phyloP scores from a whole-genome alignment of 1,140 invertebrate species.

The Epicauta chinensis region DNA sequence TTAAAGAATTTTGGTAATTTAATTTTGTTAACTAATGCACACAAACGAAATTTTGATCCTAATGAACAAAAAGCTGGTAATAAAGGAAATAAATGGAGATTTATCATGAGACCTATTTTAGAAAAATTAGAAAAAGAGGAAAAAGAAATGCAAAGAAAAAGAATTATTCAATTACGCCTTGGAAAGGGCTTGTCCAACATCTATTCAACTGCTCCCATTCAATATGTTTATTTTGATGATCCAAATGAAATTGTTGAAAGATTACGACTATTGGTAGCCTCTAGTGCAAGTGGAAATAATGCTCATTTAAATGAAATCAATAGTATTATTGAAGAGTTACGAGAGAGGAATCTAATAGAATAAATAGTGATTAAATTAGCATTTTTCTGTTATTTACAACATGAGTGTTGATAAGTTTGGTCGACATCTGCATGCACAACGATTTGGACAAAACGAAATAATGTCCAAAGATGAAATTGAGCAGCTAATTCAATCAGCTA shows the following conservation, averaged over 20 bases:
- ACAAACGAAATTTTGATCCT: background rate
- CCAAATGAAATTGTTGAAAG: slow-evolving; percentile 6
- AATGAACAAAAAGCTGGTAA: background rate
- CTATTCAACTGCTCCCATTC: background rate
- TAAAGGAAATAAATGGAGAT: background rate
- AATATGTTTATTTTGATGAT: slow-evolving; percentile 11
- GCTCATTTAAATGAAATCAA: slow-evolving; percentile 1
- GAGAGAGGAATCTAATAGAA: background rate
- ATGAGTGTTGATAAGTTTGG: too few relatives aligned
- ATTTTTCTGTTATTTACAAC: too few relatives aligned
- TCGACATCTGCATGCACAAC: too few relatives aligned
- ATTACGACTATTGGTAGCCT: background rate
- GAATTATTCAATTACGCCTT: too few relatives aligned
- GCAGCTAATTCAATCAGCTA: too few relatives aligned
- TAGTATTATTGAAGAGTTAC: background rate
- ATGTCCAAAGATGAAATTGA: too few relatives aligned
- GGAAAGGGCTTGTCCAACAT: too few relatives aligned
- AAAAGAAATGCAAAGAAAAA: too few relatives aligned
- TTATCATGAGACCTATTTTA: background rate
- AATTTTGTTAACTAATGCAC: background rate
- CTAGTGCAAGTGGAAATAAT: background rate
- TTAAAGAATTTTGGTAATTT: background rate
- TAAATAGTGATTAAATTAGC: background rate
- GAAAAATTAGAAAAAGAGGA: too few relatives aligned
- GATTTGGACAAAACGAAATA: too few relatives aligned